Base-by-base conservation (phyloP, 2,113 vertebrate genomes). In the Alouatta palliata region DNA sequence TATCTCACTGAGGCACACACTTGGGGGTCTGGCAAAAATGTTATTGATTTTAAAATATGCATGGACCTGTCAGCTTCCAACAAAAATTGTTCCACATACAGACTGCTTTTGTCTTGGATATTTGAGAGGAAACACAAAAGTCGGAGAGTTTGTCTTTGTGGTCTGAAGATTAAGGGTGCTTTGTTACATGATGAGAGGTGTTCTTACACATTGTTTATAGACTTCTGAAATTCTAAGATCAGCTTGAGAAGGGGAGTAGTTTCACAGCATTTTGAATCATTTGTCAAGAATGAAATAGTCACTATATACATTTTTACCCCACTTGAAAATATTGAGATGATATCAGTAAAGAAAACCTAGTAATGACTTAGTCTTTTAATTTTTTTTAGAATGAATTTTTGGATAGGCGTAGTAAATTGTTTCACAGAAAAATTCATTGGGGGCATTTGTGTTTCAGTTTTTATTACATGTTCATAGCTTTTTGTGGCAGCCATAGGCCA, bases 391-490 rank as follows among this genome's bases (percentile, higher is more conserved):
- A 37, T 52, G 54, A 88, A 95, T 91, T 84, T 91, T 91, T 66
- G 86, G 45, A 77, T 92, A 87, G 82, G 12, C 27, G 66, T 45
- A 81, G 61, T 96, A 66, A 83, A 96, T 96, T 70, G 32, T 97
- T 90, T 85, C 64, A 68, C n/a, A 80, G 92, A 83, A 93, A 95
- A 93, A 95, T 68, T 97, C 87, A 94, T 54, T 90, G 66, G 71
- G 64, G 94, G 27, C 66, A 76, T 81, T 96, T 95, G 87, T 64
- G 52, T 82, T 94, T 95, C 32, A 43, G 70, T 90, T 87, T 86
- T 21, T 71, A 84, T 95, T 97, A 87, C 86, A 54, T 97, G 96
- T 96, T 97, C 87, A 90, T 94, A 97, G 90, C 30, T 94, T 91
- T 96, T 17, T 45, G 90, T 96, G 87, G 70, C 92, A 92, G 95